Percentiles rank a stretch among this genome's conserved stretches.
phyloP scores from a whole-genome alignment of 2,113 vertebrate species.

The Menura novaehollandiae region DNA sequence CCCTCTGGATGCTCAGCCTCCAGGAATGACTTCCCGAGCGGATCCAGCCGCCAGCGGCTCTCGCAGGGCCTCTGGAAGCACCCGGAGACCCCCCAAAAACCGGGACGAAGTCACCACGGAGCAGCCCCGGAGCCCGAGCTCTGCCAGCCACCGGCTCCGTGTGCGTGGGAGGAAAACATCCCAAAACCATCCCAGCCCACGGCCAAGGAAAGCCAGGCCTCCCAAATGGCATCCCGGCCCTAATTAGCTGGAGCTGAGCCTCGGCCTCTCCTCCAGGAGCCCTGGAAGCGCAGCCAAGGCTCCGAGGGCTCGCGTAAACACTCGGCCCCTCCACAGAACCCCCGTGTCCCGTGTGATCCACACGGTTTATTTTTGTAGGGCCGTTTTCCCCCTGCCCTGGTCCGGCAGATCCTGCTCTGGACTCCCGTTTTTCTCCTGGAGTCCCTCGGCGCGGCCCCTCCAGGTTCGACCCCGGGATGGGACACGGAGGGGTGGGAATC shows the following conservation, averaged over 20 bases:
- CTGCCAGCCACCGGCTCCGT: neutral
- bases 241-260: neutral
- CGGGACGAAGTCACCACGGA: rapidly evolving
- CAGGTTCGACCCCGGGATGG: neutral
- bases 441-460: neutral
- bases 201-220: neutral
- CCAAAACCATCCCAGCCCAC: neutral
- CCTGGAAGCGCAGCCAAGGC: neutral
- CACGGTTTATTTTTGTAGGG: neutral
- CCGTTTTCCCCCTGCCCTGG: neutral
- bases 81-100: neutral
- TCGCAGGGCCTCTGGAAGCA: neutral
- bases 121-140: neutral
- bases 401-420: neutral
- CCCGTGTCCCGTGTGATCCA: neutral
- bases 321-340: neutral
- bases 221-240: neutral
- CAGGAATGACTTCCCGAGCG: rapidly evolving
- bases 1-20: rapidly evolving
- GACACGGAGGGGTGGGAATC: neutral
- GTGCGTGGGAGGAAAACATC: too few species aligned
- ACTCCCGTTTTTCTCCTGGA: neutral
- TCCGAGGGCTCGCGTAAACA: neutral
- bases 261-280: neutral
- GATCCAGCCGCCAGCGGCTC: neutral